Evolutionary conservation across 2,797 vertebrate species (phyloP), one percentile per base, ranked within the genome.

Genomic region (Mormyrops boulengeri): DNA sequence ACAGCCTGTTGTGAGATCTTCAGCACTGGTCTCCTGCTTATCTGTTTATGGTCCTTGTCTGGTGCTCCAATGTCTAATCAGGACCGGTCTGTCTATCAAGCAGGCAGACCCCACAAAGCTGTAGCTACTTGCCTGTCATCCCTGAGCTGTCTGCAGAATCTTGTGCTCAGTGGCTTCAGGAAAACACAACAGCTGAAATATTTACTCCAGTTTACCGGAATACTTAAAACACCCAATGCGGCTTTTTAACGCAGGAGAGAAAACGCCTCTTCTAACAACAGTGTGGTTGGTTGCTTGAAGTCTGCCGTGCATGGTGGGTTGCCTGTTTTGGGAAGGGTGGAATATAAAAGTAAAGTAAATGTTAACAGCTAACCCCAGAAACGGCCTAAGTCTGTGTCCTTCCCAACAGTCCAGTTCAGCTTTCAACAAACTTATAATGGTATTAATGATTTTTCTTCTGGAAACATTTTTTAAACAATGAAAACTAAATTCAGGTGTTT

Each of bases 1-100:
- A 89, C 82, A 90, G 80, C 86, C 80, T 69, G 55, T 87, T 91
- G 84, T 89, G 44, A 86, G 17, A 57, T 17, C 14, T 52, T 44
- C 41, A 17, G 47, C 47, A 62, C 12, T 73, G 62, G 22, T 19
- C 62, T 69, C 38, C 22, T n/a, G 26, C 85, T 66, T 89, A 50
- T 14, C 89, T 87, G 6, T 87, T 69, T 52, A 87, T 38, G 62
- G 84, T 62, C 34, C 47, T 53, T 41, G 26, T n/a, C 41, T 47
- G 41, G 57, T 12, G 12, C 87, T 17, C 41, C 41, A 47, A 22
- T 62, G 53, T 88, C 55, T 22, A 34, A 62, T 88, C 87, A 62
- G 87, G 26, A 44, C 55, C n/a, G 3, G 57, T 47, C 55, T 26
- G 55, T 66, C 57, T 44, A 38, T 55, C 85, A 62, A 9, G 30